phyloP scores from a whole-genome alignment of 2,797 vertebrate genomes.

The Sebastes flavidus region DNA sequence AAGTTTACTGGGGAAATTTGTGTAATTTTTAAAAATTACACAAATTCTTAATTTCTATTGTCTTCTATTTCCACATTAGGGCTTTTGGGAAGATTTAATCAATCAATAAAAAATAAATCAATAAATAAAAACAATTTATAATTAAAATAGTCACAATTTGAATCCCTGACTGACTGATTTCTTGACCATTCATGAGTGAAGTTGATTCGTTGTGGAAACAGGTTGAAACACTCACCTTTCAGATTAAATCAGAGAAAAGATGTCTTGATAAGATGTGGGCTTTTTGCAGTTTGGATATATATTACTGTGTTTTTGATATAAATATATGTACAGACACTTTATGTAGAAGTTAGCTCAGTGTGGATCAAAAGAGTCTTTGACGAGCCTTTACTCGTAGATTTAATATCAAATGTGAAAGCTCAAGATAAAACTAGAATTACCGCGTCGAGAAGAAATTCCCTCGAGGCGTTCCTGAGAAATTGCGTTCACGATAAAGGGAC shows the following conservation, averaged over 20 bases:
- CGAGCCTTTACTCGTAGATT: neutral
- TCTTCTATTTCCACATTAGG: neutral
- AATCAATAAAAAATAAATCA: neutral
- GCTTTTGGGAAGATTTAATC: neutral
- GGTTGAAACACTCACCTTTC: neutral
- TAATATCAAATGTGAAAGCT: neutral
- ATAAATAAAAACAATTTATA: neutral
- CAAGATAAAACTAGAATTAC: too few species aligned
- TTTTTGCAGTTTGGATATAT: neutral
- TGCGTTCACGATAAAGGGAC: too few species aligned
- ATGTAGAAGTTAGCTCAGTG: neutral
- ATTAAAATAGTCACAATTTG: too few species aligned
- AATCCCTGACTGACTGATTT: too few species aligned
- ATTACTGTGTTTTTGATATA: neutral
- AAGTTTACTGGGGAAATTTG: too few species aligned
- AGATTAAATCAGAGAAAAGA: neutral
- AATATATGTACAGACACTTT: too few species aligned
- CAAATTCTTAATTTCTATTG: neutral
- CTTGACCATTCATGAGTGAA: neutral
- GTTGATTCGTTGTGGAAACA: neutral
- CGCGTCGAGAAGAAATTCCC: too few species aligned
- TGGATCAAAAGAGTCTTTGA: neutral
- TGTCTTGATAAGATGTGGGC: neutral
- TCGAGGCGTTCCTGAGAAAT: too few species aligned
- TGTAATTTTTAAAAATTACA: too few species aligned